A percentile compares a stretch with the other conserved stretches of the same genome.
phyloP scores from a whole-genome alignment of 2,113 vertebrate genomes.

The Chascanopsetta lugubris region DNA sequence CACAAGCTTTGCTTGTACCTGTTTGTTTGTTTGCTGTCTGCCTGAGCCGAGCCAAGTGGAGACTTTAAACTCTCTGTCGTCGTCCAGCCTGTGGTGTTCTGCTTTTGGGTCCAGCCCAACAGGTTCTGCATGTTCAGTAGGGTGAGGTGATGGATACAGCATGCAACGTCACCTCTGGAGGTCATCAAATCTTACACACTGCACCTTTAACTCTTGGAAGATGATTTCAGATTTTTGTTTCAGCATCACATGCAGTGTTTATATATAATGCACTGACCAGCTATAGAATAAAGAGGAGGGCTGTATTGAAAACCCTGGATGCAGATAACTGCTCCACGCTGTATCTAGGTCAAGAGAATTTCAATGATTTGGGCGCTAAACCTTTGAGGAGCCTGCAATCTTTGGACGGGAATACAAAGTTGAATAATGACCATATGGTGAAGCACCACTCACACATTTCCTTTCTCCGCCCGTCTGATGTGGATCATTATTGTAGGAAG shows the following conservation, averaged over 20 bases:
- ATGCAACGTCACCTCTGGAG: too few species aligned
- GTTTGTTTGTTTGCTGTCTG: too few species aligned
- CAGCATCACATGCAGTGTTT: not conserved
- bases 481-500: not conserved
- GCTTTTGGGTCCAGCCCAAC: too few species aligned
- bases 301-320: constrained; percentile 14
- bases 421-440: not conserved
- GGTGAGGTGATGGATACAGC: too few species aligned
- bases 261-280: not conserved
- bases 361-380: constrained; percentile 40
- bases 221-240: not conserved
- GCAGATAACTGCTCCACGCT: not conserved
- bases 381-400: constrained; percentile 16
- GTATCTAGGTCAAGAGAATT: constrained; percentile 32
- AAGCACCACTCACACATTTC: not conserved
- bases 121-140: too few species aligned
- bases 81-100: too few species aligned
- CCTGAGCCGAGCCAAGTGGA: too few species aligned
- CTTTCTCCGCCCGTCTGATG: not conserved
- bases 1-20: too few species aligned
- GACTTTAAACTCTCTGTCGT: too few species aligned
- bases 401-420: not conserved
- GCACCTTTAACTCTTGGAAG: too few species aligned
- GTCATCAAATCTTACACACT: too few species aligned
- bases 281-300: not conserved